Evolutionary conservation across 1,140 invertebrate genomes (phyloP), one percentile per base, ranked within the genome.

Genomic region (Fopius arisanus): DNA sequence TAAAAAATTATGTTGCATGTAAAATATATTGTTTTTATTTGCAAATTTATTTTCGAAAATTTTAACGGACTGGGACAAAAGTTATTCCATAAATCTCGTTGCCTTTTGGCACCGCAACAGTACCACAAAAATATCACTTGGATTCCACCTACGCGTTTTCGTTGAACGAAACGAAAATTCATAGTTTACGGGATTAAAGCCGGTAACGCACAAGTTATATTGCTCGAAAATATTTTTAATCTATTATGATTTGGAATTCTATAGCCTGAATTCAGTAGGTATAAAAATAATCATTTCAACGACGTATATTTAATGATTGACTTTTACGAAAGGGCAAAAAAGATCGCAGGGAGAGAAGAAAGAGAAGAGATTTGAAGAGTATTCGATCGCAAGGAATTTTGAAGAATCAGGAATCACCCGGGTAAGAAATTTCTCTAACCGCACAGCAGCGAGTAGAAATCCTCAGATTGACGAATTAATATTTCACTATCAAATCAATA

Each of bases 11-110:
- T 19, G n/a, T 65, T 33, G 6, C 28, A 65, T 6, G 29, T 28
- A 26, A 26, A 28, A 62, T 28, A 62, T 12, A 26, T 26, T 26
- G 21, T 26, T 3, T 26, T 9, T 62, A 9, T 28, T 2, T 1
- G 5, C 21, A 31, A 28, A 62, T 14, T 51, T 59, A 59, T 59
- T 59, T 59, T 59, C 5, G 29, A 33, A n/a, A 65, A 65, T 31
- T 16, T 19, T 66, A 67, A 75, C 51, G 67, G 66, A 33, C 29
- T 62, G n/a, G 73, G 73, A 79, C 71, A 77, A 78, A 77, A 77
- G 62, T 59, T 48, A 66, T 75, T 70, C 16, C 70, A 78, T 74
- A 78, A 79, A 79, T 79, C 77, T 77, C 54, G 73, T 54, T 10
- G 67, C 33, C 67, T 76, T 54, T 54, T 79, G 77, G 78, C 78